Evolutionary conservation across 2,113 vertebrate genomes (phyloP).

Genomic region (Gasterosteus nipponicus): DNA sequence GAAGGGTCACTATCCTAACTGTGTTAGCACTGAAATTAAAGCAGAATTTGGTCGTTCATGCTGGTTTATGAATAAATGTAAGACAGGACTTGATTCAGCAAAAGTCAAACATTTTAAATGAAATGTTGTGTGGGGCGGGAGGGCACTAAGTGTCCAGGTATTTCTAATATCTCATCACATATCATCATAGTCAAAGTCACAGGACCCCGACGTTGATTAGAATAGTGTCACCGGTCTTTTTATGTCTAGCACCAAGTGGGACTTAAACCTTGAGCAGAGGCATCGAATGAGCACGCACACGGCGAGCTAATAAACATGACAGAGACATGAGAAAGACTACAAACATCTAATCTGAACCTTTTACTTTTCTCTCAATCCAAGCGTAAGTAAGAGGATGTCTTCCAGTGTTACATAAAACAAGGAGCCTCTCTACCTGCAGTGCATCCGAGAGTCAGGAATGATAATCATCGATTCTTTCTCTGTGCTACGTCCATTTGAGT

Average conservation of each 20-base stretch:
- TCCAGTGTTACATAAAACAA: not conserved
- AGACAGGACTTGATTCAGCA: not conserved
- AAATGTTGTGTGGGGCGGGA: not conserved
- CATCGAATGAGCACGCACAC: not conserved
- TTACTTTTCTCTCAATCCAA: not conserved
- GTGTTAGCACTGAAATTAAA: not conserved
- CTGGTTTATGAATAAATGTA: conserved; percentile 14
- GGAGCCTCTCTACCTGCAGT: not conserved
- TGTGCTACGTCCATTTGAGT: conserved; percentile 17
- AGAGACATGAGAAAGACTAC: not conserved
- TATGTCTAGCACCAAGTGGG: not conserved
- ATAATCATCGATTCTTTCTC: conserved; percentile 9
- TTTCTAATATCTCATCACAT: conserved; percentile 10
- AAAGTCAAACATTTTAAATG: not conserved
- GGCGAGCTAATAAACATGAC: conserved; percentile 37
- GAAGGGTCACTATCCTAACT: not conserved
- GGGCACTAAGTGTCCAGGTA: not conserved
- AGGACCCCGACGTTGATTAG: not conserved
- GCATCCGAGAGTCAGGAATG: conserved; percentile 4
- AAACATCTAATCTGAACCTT: not conserved
- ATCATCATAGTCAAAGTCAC: not conserved
- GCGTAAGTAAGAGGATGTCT: not conserved
- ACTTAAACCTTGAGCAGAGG: not conserved
- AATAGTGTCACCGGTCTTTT: not conserved
- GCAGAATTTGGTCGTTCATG: conserved; percentile 11